These are phyloP conservation scores for Elanus axillaris DNA, from an alignment of 2,113 vertebrate genomes.

Conservation along the genomic window DNA sequence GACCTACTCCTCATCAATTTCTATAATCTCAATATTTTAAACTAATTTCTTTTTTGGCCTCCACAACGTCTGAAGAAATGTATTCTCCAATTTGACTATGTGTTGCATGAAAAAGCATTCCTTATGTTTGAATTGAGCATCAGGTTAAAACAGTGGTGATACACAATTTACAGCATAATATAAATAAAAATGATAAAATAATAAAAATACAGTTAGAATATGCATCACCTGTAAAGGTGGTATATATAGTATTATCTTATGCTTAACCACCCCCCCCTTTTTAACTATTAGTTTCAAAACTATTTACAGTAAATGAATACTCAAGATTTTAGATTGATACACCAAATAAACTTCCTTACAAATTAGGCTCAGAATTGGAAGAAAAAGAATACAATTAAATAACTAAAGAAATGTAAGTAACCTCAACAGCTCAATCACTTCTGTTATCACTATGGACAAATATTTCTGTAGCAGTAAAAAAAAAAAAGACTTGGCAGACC, in stretches of 20 bases:
- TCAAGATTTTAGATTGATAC: background rate
- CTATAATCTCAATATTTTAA: background rate
- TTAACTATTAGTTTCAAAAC: background rate
- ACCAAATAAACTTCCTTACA: background rate
- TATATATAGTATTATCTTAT: background rate
- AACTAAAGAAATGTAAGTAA: background rate
- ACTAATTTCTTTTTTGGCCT: background rate
- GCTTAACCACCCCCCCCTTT: no score
- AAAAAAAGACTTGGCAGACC: conserved; percentile 58
- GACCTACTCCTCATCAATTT: background rate
- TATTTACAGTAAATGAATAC: background rate
- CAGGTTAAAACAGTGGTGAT: background rate
- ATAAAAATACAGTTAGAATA: background rate
- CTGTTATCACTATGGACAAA: background rate
- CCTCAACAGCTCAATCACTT: background rate
- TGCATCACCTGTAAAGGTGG: background rate
- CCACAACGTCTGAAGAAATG: background rate
- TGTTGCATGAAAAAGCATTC: background rate
- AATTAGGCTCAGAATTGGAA: background rate
- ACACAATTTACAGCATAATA: background rate
- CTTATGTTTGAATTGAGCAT: background rate
- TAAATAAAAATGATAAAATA: background rate
- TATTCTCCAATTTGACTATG: background rate
- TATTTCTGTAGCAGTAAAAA: background rate
- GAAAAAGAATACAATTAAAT: background rate